Evolutionary conservation across 2,113 vertebrate species (phyloP), one percentile per base, ranked within the genome.

Genomic region (Bucco capensis): DNA sequence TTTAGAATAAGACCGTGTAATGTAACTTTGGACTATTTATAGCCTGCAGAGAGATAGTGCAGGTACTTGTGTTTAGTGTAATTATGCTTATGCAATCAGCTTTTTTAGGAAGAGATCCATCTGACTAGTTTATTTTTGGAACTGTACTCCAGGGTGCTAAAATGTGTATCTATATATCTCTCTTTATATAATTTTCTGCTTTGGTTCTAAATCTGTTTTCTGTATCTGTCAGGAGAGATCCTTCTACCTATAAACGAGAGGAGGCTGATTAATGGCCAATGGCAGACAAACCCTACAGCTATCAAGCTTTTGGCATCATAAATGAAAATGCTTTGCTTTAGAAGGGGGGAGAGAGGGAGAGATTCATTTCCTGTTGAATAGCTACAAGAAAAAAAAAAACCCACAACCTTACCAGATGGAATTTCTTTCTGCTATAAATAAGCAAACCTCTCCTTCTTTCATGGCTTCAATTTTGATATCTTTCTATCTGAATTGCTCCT

Each of bases 81-180:
- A 92, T 96, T 97, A 97, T 98, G 97, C 97, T 98, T 98, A 96
- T 96, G 75, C 80, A 96, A 93, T 84, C 65, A 95, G 95, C 95
- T 92, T 97, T 97, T 98, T 97, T 95, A 97, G 94, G 96, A 97
- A 97, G 95, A 95, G 95, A 94, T 96, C 97, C 93, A 93, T 97
- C 97, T 98, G 92, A 96, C 86, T 84, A 87, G 94, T 91, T 83
- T 98, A 98, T 97, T 97, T 98, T 98, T 98, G 97, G 97, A 97
- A 98, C 76, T 87, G 86, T 96, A 95, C 96, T 98, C 96, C 96
- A 78, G 88, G 72, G 97, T 96, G 92, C 84, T 93, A 93, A 95
- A 79, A 58, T 93, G 80, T 88, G 76, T 87, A 96, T 96, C 96
- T 97, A 97, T 97, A 82, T 91, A 96, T 97, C 94, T 96, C 95